Conservation (phyloP, 23 tunicate species). For the Pegea sp. region DNA sequence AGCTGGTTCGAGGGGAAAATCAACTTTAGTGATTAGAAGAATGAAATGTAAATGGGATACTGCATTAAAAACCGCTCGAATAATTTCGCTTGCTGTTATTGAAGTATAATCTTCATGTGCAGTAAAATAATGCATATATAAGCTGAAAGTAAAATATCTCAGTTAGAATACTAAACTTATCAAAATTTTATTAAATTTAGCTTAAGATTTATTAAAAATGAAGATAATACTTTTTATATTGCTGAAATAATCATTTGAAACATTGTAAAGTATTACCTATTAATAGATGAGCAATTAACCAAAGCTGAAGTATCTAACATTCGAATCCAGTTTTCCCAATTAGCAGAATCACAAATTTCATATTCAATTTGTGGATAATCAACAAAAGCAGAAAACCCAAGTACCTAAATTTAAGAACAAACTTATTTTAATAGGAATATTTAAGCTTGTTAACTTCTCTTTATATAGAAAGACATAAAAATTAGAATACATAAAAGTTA, state of each 20-base stretch:
- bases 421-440: neutral
- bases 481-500: neutral
- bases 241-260: too few relatives aligned
- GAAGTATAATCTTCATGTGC: conserved; percentile 73
- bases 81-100: conserved; percentile 64
- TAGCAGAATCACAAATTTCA: conserved; percentile 33
- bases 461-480: conserved; percentile 1
- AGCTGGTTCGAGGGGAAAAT: conserved; percentile 48
- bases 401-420: conserved; percentile 25
- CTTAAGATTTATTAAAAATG: too few relatives aligned
- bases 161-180: too few relatives aligned
- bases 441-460: neutral
- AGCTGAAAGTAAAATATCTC: too few relatives aligned
- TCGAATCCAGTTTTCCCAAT: conserved; percentile 64
- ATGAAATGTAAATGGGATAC: conserved; percentile 62
- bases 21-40: conserved; percentile 19
- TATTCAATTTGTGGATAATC: conserved; percentile 50
- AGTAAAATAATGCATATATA: conserved; percentile 71
- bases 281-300: conserved; percentile 29
- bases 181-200: too few relatives aligned
- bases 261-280: conserved; percentile 25
- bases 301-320: conserved; percentile 12
- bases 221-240: too few relatives aligned
- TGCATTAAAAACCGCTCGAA: conserved; percentile 79
- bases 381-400: conserved; percentile 87